Base-by-base conservation (phyloP, 1,140 invertebrate genomes). In the Formica exsecta region DNA sequence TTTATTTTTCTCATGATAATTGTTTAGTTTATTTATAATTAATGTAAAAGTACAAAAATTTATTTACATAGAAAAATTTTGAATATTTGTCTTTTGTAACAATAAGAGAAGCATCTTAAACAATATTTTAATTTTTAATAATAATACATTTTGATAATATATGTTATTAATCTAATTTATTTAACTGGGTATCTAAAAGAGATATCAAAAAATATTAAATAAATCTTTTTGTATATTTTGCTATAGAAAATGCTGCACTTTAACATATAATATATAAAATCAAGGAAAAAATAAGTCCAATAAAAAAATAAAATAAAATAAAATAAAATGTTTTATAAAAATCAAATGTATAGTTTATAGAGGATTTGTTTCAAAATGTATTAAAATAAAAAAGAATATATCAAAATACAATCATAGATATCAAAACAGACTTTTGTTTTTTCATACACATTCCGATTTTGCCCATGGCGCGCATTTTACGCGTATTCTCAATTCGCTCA, bases 401-500 rank as follows among this genome's bases (percentile, higher is more conserved):
- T 80, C 11, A 32, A 25, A 71, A 59, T 25, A 32, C 25, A 61
- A 0, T 74, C 25, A 44, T 74, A 83, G 73, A 83, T 73, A 83
- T 22, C 38, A 48, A 81, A 81, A 71, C 38, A 36, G 25, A 7
- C 51, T 61, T 73, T 64, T 29, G 19, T 77, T 64, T 62, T 59
- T 36, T 19, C 38, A 36, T 54, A 41, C n/a, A 32, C 36, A 25
- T 16, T 29, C 19, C 9, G 11, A 44, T 71, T 81, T 81, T 81
- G 19, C 13, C 66, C 19, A 38, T 22, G 54, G 66, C n/a, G 66
- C n/a, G 66, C 19, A 44, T 71, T 81, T 59, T 73, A 32, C 66
- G 66, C 25, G 79, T 4, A 83, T 62, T 83, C 13, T 51, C 79
- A 54, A 83, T 83, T 48, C 41, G 32, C 19, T 73, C 79, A 57